Evolutionary conservation across 2,113 vertebrate genomes (phyloP).

Genomic region (Pygoscelis adeliae): DNA sequence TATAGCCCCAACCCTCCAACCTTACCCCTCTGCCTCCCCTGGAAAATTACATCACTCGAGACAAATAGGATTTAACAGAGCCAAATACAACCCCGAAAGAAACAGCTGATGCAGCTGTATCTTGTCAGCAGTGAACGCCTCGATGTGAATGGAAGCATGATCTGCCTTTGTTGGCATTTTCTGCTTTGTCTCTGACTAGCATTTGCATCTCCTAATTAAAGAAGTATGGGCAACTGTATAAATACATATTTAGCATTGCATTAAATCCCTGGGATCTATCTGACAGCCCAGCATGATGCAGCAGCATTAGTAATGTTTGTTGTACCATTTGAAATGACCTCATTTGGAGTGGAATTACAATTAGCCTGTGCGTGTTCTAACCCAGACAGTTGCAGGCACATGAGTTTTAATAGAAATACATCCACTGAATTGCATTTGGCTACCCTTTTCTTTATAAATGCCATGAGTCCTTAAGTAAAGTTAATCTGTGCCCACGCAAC

Average conservation of each 20-base stretch:
- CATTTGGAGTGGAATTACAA: conserved; percentile 2
- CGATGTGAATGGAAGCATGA: background rate
- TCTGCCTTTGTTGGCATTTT: conserved; percentile 48
- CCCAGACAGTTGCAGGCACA: conserved; percentile 39
- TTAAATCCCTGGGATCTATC: conserved; percentile 9
- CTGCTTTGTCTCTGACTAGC: conserved; percentile 23
- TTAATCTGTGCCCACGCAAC: background rate
- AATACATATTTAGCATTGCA: background rate
- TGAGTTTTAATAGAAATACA: background rate
- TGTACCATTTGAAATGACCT: background rate
- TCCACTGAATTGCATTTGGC: background rate
- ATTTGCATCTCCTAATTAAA: conserved; percentile 36
- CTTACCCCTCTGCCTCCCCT: background rate
- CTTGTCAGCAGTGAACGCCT: background rate
- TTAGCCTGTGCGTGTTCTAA: background rate
- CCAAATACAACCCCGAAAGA: background rate
- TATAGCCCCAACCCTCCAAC: background rate
- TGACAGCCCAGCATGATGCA: conserved; percentile 49
- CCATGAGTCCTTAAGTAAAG: background rate
- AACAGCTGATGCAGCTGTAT: conserved; percentile 44
- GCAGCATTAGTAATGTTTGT: conserved; percentile 3
- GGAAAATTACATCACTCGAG: background rate
- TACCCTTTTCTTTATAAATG: background rate
- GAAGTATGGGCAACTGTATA: background rate
- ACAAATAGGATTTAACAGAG: conserved; percentile 33